These are phyloP conservation scores for Dorcus parallelipipedus DNA, from an alignment of 2,888 invertebrate species.

Conservation along the genomic window DNA sequence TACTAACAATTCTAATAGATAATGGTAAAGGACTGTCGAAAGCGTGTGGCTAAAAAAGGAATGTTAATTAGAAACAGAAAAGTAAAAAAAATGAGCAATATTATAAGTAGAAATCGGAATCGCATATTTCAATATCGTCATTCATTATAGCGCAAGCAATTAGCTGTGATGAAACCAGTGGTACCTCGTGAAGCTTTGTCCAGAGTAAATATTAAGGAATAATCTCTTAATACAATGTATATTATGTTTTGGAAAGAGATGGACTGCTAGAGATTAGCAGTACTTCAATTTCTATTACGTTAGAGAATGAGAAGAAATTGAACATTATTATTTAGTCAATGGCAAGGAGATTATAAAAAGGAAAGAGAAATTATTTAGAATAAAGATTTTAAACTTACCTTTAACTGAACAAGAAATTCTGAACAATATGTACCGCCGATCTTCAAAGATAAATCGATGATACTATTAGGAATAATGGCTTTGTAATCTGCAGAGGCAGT, in stretches of 20 bases:
- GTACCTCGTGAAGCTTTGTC: too few relatives aligned
- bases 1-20: constrained; percentile 6
- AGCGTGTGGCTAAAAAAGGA: constrained; percentile 9
- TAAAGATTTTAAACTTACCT: constrained; percentile 2
- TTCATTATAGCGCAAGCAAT: too few relatives aligned
- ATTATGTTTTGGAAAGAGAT: too few relatives aligned
- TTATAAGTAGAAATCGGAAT: not conserved
- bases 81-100: not conserved
- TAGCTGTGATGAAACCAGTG: too few relatives aligned
- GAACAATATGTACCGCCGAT: constrained; percentile 2
- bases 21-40: constrained; percentile 12
- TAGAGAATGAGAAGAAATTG: too few relatives aligned
- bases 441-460: not conserved
- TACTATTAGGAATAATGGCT: not conserved
- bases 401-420: constrained; percentile 4
- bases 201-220: too few relatives aligned
- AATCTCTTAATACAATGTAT: too few relatives aligned
- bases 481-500: constrained; percentile 2
- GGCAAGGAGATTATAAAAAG: too few relatives aligned
- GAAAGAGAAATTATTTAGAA: not conserved
- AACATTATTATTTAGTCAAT: too few relatives aligned
- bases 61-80: not conserved
- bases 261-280: too few relatives aligned
- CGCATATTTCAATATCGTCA: too few relatives aligned
- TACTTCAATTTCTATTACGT: too few relatives aligned